phyloP scores from a whole-genome alignment of 2,797 vertebrate species.

The Odontamblyopus lacepedii region DNA sequence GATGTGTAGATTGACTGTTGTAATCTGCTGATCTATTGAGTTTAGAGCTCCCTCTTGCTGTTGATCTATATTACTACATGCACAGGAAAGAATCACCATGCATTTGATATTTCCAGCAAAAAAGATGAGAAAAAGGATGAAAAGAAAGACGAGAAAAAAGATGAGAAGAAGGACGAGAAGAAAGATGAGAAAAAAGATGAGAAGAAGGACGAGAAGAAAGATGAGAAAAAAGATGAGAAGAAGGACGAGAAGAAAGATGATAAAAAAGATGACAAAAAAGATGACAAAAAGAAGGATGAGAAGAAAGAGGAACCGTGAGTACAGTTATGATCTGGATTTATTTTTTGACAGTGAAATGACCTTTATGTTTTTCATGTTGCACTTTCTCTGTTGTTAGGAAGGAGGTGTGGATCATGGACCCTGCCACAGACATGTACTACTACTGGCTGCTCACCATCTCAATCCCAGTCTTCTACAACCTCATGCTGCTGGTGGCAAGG shows the following conservation, averaged over 20 bases:
- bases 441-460: slow-evolving; percentile 85
- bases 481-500: slow-evolving; percentile 93
- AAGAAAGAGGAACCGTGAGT: slow-evolving; percentile 68
- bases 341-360: neutral
- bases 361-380: neutral
- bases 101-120: neutral
- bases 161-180: slow-evolving; percentile 46
- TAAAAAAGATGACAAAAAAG: slow-evolving; percentile 45
- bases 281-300: slow-evolving; percentile 48
- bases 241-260: slow-evolving; percentile 30
- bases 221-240: neutral
- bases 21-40: neutral
- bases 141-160: slow-evolving; percentile 14
- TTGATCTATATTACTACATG: neutral
- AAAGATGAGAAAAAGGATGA: slow-evolving; percentile 24
- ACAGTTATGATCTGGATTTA: neutral
- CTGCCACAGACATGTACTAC: slow-evolving; percentile 89
- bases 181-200: slow-evolving; percentile 21
- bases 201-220: neutral
- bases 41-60: slow-evolving; percentile 25
- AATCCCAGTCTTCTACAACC: slow-evolving; percentile 91
- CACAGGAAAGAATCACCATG: no score
- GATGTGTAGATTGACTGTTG: neutral
- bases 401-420: slow-evolving; percentile 87
- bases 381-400: slow-evolving; percentile 74